Evolutionary conservation across 2,113 vertebrate species (phyloP).

Genomic region (Grammomys dolichurus): DNA sequence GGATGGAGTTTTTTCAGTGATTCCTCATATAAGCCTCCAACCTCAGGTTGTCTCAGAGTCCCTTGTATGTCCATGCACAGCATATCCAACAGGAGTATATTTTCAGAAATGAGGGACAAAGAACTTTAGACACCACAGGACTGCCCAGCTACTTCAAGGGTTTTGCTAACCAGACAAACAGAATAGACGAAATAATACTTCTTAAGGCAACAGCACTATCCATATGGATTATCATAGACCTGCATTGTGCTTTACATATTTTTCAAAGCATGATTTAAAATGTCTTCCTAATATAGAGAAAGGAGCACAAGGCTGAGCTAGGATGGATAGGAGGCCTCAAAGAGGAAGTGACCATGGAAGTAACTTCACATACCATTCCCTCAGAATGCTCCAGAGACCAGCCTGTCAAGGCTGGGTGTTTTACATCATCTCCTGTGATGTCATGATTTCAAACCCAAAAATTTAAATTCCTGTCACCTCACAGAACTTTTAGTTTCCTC

Average conservation of each 20-base stretch:
- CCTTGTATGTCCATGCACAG: not conserved
- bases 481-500: slow-evolving; percentile 53
- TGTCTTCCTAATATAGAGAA: slow-evolving; percentile 10
- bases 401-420: not conserved
- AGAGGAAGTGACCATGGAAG: not conserved
- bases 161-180: not conserved
- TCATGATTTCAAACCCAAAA: slow-evolving; percentile 37
- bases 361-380: not conserved
- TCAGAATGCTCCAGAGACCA: not conserved
- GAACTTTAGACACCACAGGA: not conserved
- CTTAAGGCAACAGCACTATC: not conserved
- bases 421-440: slow-evolving; percentile 19
- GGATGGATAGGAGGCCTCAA: not conserved
- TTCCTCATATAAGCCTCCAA: not conserved
- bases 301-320: not conserved
- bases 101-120: slow-evolving; percentile 29
- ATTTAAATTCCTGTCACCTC: slow-evolving; percentile 65
- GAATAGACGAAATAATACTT: slow-evolving; percentile 36
- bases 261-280: not conserved
- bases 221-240: not conserved
- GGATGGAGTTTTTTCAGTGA: not conserved
- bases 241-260: not conserved
- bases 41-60: not conserved
- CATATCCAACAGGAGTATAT: not conserved
- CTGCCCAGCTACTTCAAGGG: not conserved